Base-by-base conservation (phyloP, 2,888 invertebrate genomes). In the Timema podura region DNA sequence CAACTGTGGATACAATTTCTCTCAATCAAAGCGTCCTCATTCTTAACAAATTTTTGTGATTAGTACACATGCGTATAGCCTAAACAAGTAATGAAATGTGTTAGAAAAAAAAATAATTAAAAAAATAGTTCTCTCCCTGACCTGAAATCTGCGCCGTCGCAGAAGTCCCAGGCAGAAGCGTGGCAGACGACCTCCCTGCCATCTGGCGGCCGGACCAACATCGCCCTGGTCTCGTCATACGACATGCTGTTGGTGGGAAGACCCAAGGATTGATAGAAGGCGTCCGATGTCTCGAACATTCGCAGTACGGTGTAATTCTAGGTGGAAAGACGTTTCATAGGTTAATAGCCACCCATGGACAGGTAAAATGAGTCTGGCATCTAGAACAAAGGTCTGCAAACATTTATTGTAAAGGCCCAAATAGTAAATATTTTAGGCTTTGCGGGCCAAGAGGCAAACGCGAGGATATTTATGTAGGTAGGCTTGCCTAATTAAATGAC, bases 131-230 rank as follows among this genome's bases (percentile, higher is more conserved):
- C 15, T 64, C 15, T 66, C 16, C 15, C 46, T 61, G 74, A 83
- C 90, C 88, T 86, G 79, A 87, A 90, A 79, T 89, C 86, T 64
- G 85, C 77, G 54, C 86, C 85, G 77, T 89, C 87, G 75, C 86
- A 87, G 82, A 90, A 88, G 76, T 90, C 89, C 84, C 89, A 89
- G 69, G 89, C 89, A 2, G 88, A 88, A 0, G 89, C 88, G 75
- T 89, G 85, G 74, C 90, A 90, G 68, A 88, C 85, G 0, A 87
- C 84, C 47, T 84, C 82, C 46, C 86, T 81, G n/a, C 80, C 80
- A 49, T 85, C 83, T 72, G 80, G 80, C 0, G 88, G 88, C 74
- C 87, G 87, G 71, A 82, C 83, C 44, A 91, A 84, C 76, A 87
- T 80, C 0, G 51, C 79, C 5, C 78, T 78, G 71, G 81, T 81